A percentile compares a stretch with the other conserved stretches of the same genome.
Evolutionary conservation across 2,113 vertebrate species (phyloP).

Genomic region (Phyllostomus hastatus): DNA sequence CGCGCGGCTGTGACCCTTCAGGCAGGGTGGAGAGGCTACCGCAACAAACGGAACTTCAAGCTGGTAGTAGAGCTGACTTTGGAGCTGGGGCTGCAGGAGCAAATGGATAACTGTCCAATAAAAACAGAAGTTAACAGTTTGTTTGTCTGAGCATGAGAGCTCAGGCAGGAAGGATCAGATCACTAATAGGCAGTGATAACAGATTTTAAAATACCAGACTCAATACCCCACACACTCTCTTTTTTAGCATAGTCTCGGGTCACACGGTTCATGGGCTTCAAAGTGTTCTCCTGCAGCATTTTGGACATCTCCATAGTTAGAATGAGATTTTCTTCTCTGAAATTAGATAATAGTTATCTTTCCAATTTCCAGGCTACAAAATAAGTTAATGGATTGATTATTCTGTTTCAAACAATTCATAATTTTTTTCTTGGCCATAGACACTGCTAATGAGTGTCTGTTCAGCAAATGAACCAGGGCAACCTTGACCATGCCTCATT

Average conservation of each 20-base stretch:
- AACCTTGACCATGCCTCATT: fast-evolving
- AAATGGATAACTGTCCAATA: background rate
- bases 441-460: background rate
- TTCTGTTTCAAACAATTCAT: background rate
- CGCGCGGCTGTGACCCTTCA: constrained; percentile 86
- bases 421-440: background rate
- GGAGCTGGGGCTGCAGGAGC: background rate
- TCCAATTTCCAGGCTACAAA: background rate
- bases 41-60: constrained; percentile 84
- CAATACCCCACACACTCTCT: background rate
- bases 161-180: background rate
- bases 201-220: background rate
- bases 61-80: constrained; percentile 78
- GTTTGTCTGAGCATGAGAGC: background rate
- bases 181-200: no score
- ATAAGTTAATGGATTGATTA: background rate
- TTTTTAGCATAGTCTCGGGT: background rate
- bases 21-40: constrained; percentile 88
- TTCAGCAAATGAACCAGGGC: background rate
- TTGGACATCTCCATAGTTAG: background rate
- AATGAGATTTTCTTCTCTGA: background rate
- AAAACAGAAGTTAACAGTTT: background rate
- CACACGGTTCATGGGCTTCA: background rate
- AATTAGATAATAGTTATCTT: background rate
- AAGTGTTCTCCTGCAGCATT: background rate